Evolutionary conservation across 1,140 invertebrate species (phyloP).

Genomic region (Dufourea novaeangliae): DNA sequence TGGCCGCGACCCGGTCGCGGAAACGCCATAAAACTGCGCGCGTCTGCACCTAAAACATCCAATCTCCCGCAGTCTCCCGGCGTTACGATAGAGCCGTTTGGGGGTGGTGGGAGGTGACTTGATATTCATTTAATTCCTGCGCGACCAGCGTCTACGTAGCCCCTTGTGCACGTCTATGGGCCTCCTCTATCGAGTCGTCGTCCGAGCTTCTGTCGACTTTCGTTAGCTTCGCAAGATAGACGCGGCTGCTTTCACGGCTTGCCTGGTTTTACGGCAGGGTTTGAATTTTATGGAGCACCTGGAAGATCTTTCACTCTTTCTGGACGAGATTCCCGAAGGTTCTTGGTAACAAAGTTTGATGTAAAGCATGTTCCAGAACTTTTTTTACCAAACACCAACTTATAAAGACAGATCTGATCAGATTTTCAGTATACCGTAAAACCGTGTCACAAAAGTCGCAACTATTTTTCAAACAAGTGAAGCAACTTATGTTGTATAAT

Average conservation of each 20-base stretch:
- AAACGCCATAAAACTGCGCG: conserved; percentile 36
- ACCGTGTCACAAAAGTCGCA: too few relatives aligned
- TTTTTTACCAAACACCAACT: too few relatives aligned
- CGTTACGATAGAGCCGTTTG: conserved; percentile 5
- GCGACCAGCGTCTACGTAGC: neutral
- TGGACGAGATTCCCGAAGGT: neutral
- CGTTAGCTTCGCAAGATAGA: neutral
- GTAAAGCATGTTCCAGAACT: too few relatives aligned
- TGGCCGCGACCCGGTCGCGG: conserved; percentile 46
- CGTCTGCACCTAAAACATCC: conserved; percentile 47
- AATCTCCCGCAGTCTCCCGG: conserved; percentile 30
- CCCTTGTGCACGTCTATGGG: neutral
- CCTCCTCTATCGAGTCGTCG: neutral
- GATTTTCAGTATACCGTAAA: too few relatives aligned
- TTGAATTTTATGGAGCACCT: conserved; percentile 2
- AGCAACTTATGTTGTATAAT: too few relatives aligned
- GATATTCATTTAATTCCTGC: conserved; percentile 40
- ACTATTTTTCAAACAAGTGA: too few relatives aligned
- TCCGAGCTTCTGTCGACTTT: neutral
- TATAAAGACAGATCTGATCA: too few relatives aligned
- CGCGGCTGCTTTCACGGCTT: neutral
- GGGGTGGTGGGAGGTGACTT: too few relatives aligned
- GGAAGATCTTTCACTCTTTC: neutral
- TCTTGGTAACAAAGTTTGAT: neutral
- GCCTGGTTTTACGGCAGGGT: neutral